A percentile compares a stretch with the other conserved stretches of the same genome.
These are phyloP conservation scores for Orcinus orca DNA, from an alignment of 2,113 vertebrate genomes.

Conservation along the genomic window DNA sequence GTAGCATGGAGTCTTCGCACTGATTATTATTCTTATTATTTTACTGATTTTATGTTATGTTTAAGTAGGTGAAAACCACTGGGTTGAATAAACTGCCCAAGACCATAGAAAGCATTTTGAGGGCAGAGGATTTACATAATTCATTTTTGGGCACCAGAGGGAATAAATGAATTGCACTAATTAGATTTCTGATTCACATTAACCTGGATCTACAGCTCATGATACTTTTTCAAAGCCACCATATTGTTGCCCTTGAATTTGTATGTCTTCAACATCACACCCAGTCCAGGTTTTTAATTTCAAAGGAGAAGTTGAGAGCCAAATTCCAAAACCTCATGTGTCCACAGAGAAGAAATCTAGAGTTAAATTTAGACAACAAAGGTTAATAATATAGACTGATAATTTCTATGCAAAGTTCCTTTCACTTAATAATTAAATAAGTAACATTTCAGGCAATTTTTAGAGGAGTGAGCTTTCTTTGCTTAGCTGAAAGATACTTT, in stretches of 20 bases:
- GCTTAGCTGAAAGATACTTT: neutral
- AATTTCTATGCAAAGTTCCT: neutral
- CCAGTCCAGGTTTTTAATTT: neutral
- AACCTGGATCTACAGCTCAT: neutral
- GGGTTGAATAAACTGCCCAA: neutral
- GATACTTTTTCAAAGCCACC: neutral
- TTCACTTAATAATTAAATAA: neutral
- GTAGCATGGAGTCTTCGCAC: accelerated
- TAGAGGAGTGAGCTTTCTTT: neutral
- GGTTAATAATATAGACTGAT: neutral
- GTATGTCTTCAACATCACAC: neutral
- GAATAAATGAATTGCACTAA: neutral
- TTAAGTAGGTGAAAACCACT: neutral
- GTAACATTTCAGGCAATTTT: neutral
- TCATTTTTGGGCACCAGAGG: neutral
- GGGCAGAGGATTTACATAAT: neutral
- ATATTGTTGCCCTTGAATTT: neutral
- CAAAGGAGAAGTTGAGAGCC: neutral
- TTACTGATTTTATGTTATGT: neutral
- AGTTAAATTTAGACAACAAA: conserved; percentile 4
- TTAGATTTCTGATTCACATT: neutral
- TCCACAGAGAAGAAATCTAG: neutral
- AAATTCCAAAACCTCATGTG: neutral
- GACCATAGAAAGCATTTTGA: neutral
- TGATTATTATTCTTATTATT: neutral